Base-by-base conservation (phyloP, 2,113 vertebrate species). In the Lepus europaeus region DNA sequence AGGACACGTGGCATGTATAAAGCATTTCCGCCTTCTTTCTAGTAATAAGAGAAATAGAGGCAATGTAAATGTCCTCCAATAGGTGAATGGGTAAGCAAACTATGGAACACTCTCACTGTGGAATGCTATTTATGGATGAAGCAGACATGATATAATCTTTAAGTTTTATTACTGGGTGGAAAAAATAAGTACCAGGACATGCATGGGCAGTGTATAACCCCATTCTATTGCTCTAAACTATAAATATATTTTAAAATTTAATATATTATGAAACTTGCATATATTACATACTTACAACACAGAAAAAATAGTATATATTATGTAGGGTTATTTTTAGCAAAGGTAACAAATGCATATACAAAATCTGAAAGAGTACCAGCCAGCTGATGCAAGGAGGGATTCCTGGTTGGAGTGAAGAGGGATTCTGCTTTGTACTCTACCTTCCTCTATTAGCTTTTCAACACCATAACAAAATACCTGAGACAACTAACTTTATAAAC, bases 211-310 rank as follows among this genome's bases (percentile, higher is more conserved):
- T 12, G 14, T 85, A 12, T 25, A 64, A 80, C 77, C 36, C n/a
- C 22, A 82, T 70, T 94, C 87, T 69, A 23, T 11, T 90, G 13
- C 63, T 17, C 6, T 49, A 5, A 69, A 87, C 19, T 92, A 56
- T 51, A 84, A 90, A 83, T 76, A n/a, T n/a, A 66, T 63, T 89
- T 20, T 77, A 73, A 90, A 86, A 69, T 33, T 63, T 87, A 59
- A 64, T 68, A 59, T 9, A 70, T 70, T 31, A 56, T 66, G 93
- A 81, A 61, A 85, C 68, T 39, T 86, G 59, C 69, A 74, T 19
- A 74, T 76, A 33, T 69, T 72, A 36, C 63, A 61, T 89, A 45
- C 31, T 89, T 92, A 81, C 7, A 84, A 16, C 69, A 91, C 6
- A 93, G 49, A 2, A 78, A 59, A 51, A 89, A 20, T 19, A 73